Percentiles rank a stretch among this genome's conserved stretches.
Evolutionary conservation across 2,888 invertebrate species (phyloP).

Genomic region (Psylliodes chrysocephalus): DNA sequence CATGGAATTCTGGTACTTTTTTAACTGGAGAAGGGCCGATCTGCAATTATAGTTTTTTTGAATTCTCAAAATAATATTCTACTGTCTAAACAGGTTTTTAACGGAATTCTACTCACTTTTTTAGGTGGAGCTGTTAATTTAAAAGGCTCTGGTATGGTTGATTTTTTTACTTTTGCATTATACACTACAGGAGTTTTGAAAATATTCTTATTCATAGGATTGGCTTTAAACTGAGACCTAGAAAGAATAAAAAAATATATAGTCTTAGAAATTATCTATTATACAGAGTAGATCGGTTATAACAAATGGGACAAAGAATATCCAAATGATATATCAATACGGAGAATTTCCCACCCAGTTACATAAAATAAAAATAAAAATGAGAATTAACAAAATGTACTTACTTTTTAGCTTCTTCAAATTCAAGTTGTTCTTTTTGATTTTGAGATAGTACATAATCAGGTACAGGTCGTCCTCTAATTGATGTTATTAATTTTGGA

Average conservation of each 20-base stretch:
- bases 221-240: slow-evolving; percentile 73
- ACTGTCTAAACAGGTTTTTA: too few species aligned
- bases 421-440: too few species aligned
- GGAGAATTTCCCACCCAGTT: too few species aligned
- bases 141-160: slow-evolving; percentile 73
- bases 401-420: slow-evolving; percentile 73
- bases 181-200: slow-evolving; percentile 64
- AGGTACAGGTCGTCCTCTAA: slow-evolving; percentile 68
- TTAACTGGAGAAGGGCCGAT: slow-evolving; percentile 23
- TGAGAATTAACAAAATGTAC: slow-evolving; percentile 25
- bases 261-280: too few species aligned
- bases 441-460: slow-evolving; percentile 68
- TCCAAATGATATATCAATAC: too few species aligned
- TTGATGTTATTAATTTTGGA: slow-evolving; percentile 67
- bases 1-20: slow-evolving; percentile 65
- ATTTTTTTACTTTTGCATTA: slow-evolving; percentile 64
- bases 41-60: too few species aligned
- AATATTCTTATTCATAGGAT: slow-evolving; percentile 72
- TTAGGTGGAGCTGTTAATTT: slow-evolving; percentile 66
- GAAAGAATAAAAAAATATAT: too few species aligned
- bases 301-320: too few species aligned
- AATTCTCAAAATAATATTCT: too few species aligned
- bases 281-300: too few species aligned
- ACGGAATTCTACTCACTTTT: not conserved
- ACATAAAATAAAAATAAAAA: too few species aligned